Percentiles rank a stretch among this genome's conserved stretches.
Conservation (phyloP, 1,140 invertebrate genomes). For the Drosophila repletoides region DNA sequence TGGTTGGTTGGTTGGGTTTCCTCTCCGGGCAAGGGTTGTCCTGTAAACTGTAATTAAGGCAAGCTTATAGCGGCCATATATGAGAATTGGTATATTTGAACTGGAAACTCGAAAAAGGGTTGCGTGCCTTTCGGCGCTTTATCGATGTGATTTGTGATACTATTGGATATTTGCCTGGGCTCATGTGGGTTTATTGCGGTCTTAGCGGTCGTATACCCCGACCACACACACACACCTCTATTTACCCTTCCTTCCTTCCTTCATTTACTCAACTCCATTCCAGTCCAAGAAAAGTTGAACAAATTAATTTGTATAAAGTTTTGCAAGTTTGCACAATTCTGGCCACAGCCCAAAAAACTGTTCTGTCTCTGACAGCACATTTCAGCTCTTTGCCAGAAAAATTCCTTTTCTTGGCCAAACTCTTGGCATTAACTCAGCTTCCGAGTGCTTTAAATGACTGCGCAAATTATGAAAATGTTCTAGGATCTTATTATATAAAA, state of each 20-base stretch:
- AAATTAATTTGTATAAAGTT: slow-evolving; percentile 73
- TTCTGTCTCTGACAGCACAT: slow-evolving; percentile 24
- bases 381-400: slow-evolving; percentile 43
- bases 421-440: slow-evolving; percentile 47
- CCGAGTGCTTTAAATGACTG: slow-evolving; percentile 5
- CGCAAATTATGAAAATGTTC: neutral
- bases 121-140: slow-evolving; percentile 71
- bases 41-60: slow-evolving; percentile 69
- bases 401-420: slow-evolving; percentile 38
- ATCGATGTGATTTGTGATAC: slow-evolving; percentile 78
- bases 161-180: slow-evolving; percentile 64
- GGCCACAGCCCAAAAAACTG: slow-evolving; percentile 38
- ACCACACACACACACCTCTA: neutral
- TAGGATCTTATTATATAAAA: neutral
- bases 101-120: slow-evolving; percentile 67
- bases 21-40: slow-evolving; percentile 25
- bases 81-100: slow-evolving; percentile 20
- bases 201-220: slow-evolving; percentile 58
- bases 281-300: slow-evolving; percentile 63
- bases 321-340: slow-evolving; percentile 70
- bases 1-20: slow-evolving; percentile 12
- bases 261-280: slow-evolving; percentile 28
- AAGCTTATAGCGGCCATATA: slow-evolving; percentile 69
- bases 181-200: slow-evolving; percentile 78
- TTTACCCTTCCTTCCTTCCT: neutral